Evolutionary conservation across 1,140 invertebrate genomes (phyloP).

Genomic region (Hirudo medicinalis): DNA sequence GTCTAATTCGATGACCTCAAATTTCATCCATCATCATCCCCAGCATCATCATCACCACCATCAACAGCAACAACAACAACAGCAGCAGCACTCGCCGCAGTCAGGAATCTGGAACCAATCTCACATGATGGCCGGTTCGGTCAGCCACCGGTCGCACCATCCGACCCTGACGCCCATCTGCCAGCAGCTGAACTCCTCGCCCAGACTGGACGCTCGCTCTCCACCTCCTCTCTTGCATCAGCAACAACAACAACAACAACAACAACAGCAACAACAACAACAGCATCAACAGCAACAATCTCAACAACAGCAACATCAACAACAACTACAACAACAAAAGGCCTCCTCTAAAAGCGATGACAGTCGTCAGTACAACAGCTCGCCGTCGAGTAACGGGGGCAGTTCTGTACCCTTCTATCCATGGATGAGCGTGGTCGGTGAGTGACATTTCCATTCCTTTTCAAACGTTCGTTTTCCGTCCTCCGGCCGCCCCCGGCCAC

Average conservation of each 20-base stretch:
- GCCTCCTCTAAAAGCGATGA: no score
- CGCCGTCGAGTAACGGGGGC: neutral
- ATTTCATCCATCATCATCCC: neutral
- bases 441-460: neutral
- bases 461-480: no score
- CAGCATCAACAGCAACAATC: neutral
- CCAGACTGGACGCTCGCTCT: no score
- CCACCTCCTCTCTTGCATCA: neutral
- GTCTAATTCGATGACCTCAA: neutral
- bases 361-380: neutral
- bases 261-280: neutral
- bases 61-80: neutral
- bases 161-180: no score
- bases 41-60: neutral
- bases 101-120: neutral
- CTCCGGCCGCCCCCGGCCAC: no score
- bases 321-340: neutral
- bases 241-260: neutral
- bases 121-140: no score
- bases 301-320: neutral
- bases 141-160: no score
- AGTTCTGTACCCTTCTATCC: neutral
- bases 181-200: no score
- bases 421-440: conserved; percentile 2
- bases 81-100: conserved; percentile 5